Base-by-base conservation (phyloP, 2,888 invertebrate genomes). In the Dexiosoma caninum region DNA sequence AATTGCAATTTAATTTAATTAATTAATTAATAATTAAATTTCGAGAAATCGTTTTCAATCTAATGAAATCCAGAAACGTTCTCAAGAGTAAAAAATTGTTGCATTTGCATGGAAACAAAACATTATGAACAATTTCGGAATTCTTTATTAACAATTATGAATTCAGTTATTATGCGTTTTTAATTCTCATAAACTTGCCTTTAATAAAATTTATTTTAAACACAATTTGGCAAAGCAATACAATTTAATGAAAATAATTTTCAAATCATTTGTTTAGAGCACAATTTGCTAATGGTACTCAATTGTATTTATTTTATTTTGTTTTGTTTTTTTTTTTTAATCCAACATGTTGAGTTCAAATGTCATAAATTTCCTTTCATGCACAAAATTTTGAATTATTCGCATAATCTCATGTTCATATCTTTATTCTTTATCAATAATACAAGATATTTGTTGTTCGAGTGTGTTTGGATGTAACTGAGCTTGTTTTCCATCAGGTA, bases 361-460 rank as follows among this genome's bases (percentile, higher is more conserved):
- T 60, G 60, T 60, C 60, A 71, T 40, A 42, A 60, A 49, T 70
- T 46, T 3, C 27, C 30, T 55, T 55, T 57, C 12, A 23, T 35
- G 69, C 55, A 32, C n/a, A 44, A 71, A 40, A 16, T 27, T 62
- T 62, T 71, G 60, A 62, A 71, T 71, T 71, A 62, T 53, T 71
- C 60, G 30, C 71, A 32, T 53, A 21, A 71, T 71, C 71, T 62
- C 51, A 42, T 32, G 42, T 51, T 62, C 23, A 7, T 9, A 62
- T 62, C 71, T 53, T 42, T 42, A 72, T 72, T 72, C 71, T 30
- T 62, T 62, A 72, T 72, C 62, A 72, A 72, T 72, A 72, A 62
- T 4, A 42, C 71, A 42, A 62, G 14, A 42, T 32, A 9, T 14
- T 51, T 66, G 64, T 60, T 16, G 35, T n/a, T 5, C 3, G 27